Evolutionary conservation across 2,797 vertebrate species (phyloP).

Genomic region (Muscicapa striata): DNA sequence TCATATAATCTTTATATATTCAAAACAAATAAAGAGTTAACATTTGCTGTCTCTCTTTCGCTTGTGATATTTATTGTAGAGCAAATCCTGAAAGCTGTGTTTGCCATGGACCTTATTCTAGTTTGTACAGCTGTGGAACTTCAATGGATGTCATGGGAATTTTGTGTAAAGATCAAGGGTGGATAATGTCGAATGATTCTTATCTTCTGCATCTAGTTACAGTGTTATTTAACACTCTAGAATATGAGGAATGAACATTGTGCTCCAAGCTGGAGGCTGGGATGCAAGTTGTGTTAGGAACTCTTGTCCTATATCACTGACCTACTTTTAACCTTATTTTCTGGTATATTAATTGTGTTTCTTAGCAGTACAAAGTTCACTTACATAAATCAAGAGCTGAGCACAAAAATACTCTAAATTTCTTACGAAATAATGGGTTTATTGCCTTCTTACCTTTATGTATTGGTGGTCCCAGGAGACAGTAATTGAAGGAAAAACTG

Average conservation of each 20-base stretch:
- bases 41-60: conserved; percentile 8
- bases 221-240: neutral
- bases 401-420: neutral
- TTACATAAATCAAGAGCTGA: conserved; percentile 1
- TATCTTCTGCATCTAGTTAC: neutral
- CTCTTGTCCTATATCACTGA: neutral
- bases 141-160: conserved; percentile 12
- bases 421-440: neutral
- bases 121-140: conserved; percentile 25
- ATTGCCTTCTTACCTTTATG: neutral
- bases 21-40: conserved; percentile 65
- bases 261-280: neutral
- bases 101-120: neutral
- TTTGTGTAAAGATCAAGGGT: conserved; percentile 35
- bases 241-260: neutral
- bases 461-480: neutral
- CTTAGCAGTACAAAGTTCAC: neutral
- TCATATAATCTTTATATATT: conserved; percentile 44
- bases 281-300: neutral
- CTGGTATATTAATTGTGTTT: neutral
- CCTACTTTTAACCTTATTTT: conserved; percentile 40
- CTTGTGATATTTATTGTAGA: conserved; percentile 34
- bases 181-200: neutral
- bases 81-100: conserved; percentile 7
- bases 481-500: neutral